Conservation (phyloP, 2,797 vertebrate species). For the Tenualosa thibaudeaui region DNA sequence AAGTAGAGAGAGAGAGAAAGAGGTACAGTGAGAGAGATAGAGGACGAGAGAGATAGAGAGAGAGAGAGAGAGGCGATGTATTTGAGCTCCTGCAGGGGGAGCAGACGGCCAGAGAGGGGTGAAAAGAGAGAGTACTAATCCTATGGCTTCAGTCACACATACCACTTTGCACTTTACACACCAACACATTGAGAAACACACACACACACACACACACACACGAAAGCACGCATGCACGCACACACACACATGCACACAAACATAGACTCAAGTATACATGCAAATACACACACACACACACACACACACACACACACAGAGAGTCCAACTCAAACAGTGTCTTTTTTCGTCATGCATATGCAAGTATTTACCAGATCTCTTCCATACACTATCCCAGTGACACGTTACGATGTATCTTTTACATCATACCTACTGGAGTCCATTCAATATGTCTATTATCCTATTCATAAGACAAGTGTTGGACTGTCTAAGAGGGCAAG, state of each 20-base stretch:
- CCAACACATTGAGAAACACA: background rate
- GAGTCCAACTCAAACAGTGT: background rate
- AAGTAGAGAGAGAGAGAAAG: background rate
- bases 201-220: slow-evolving; percentile 32
- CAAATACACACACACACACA: background rate
- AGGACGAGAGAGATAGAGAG: background rate
- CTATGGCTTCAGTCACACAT: background rate
- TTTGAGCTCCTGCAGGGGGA: background rate
- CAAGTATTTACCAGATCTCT: background rate
- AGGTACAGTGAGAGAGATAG: background rate
- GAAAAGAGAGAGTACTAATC: background rate
- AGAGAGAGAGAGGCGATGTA: background rate
- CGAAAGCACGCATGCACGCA: background rate
- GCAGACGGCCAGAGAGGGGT: background rate
- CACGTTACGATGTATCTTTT: background rate
- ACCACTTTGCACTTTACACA: background rate
- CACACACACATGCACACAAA: background rate
- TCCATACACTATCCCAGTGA: background rate
- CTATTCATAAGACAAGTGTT: background rate
- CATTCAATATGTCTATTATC: background rate
- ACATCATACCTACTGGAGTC: background rate
- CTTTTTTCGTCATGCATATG: background rate
- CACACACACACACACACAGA: background rate
- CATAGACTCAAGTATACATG: background rate
- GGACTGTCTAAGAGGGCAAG: background rate